These are phyloP conservation scores for Patella pellucida DNA, from an alignment of 2,888 invertebrate genomes.

Conservation along the genomic window DNA sequence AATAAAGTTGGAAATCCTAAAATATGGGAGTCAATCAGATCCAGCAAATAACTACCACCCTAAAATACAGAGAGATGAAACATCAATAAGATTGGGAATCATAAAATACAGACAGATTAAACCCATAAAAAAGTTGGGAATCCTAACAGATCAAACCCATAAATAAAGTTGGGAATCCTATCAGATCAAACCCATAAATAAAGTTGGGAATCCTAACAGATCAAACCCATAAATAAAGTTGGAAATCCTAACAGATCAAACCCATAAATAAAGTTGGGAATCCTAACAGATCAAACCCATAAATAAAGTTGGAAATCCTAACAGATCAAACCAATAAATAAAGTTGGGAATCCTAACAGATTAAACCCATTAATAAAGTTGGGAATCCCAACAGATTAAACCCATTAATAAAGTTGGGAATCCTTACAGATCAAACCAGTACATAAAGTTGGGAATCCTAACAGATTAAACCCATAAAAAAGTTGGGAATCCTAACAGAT, in stretches of 20 bases:
- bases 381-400: conserved; percentile 42
- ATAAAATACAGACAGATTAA: conserved; percentile 25
- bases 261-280: conserved; percentile 50
- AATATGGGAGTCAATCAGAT: conserved; percentile 49
- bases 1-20: conserved; percentile 50
- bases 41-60: conserved; percentile 51
- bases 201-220: conserved; percentile 42
- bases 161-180: not conserved
- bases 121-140: conserved; percentile 49
- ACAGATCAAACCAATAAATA: conserved; percentile 40
- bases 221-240: conserved; percentile 44
- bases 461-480: no score
- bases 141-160: not conserved
- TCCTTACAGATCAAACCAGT: conserved; percentile 39
- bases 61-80: conserved; percentile 20
- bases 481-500: no score
- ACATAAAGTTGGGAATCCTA: conserved; percentile 47
- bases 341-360: conserved; percentile 34
- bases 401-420: conserved; percentile 49
- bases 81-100: no score
- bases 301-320: no score
- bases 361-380: conserved; percentile 45
- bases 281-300: conserved; percentile 27
- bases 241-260: conserved; percentile 41
- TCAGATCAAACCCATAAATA: conserved; percentile 43